A percentile compares a stretch with the other conserved stretches of the same genome.
Evolutionary conservation across 1,140 invertebrate species (phyloP).

Genomic region (Protaetia brevitarsis): DNA sequence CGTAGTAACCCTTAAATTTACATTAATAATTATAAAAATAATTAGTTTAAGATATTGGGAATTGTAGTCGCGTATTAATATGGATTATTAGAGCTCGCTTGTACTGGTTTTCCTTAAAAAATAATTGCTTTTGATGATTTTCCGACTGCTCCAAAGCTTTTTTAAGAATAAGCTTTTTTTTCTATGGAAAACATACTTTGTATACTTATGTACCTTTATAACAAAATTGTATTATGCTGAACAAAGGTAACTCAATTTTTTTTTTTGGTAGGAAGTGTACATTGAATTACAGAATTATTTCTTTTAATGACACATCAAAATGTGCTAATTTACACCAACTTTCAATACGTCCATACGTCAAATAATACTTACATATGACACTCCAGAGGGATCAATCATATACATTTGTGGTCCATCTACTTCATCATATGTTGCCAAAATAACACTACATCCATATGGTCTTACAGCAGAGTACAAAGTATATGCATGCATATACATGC

Average conservation of each 20-base stretch:
- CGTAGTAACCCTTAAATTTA: conserved; percentile 87
- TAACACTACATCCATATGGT: conserved; percentile 90
- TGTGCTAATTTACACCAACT: neutral
- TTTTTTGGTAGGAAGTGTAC: no score
- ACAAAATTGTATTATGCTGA: no score
- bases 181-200: no score
- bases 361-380: conserved; percentile 73
- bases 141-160: no score
- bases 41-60: neutral
- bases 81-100: no score
- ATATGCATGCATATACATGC: conserved; percentile 95
- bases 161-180: no score
- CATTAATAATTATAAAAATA: neutral
- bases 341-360: neutral
- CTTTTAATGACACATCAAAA: neutral
- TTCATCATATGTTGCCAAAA: conserved; percentile 81
- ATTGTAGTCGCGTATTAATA: no score
- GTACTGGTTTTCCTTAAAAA: conserved; percentile 1
- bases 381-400: conserved; percentile 95
- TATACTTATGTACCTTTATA: no score
- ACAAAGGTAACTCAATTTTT: no score
- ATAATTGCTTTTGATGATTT: no score
- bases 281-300: conserved; percentile 20
- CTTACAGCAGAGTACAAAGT: conserved; percentile 93
- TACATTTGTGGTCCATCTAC: conserved; percentile 83